Conservation (phyloP, 35 echinoderm and acorn worm genomes). For the Apostichopus californicus region DNA sequence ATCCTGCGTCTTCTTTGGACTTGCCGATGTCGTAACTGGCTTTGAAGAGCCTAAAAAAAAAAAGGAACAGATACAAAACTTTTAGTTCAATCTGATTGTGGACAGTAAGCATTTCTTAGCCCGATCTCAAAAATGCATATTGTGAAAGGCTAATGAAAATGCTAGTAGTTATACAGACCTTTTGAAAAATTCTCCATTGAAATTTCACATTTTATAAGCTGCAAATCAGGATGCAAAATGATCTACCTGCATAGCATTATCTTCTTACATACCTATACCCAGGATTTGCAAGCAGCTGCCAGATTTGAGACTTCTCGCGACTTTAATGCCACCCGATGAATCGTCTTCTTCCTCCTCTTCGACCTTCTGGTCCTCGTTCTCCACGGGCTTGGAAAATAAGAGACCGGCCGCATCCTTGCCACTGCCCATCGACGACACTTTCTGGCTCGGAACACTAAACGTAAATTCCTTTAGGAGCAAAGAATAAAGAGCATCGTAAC, state of each 20-base stretch:
- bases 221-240: no score
- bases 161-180: neutral
- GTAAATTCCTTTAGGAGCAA: neutral
- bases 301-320: constrained; percentile 77
- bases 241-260: neutral
- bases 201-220: no score
- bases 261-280: constrained; percentile 72
- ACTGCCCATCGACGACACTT: neutral
- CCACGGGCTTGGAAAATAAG: neutral
- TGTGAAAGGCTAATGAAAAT: neutral
- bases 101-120: no score
- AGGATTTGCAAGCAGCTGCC: constrained; percentile 90
- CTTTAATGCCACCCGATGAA: constrained; percentile 63
- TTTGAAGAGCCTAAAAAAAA: neutral
- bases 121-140: neutral
- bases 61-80: no score
- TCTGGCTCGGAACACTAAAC: neutral
- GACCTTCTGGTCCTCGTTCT: neutral
- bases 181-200: neutral
- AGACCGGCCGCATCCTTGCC: neutral
- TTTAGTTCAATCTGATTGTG: no score
- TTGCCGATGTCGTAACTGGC: neutral
- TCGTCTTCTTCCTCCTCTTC: constrained; percentile 8
- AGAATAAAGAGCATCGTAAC: no score
- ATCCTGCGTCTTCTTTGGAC: neutral